These are phyloP conservation scores for Didymodactylos carnosus DNA, from an alignment of 2,888 invertebrate species.

Conservation along the genomic window DNA sequence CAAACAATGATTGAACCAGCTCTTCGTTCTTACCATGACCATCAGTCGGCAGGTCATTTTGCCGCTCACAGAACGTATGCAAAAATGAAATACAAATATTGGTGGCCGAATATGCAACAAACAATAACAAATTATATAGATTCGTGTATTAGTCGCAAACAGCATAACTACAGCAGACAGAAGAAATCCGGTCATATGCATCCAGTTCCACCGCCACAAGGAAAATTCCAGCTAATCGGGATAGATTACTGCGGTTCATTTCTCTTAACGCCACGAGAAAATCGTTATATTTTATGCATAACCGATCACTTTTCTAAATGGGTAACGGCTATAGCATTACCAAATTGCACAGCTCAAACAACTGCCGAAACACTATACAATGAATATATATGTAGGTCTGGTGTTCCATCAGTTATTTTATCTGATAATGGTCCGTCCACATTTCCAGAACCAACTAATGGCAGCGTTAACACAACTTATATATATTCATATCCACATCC, in stretches of 20 bases:
- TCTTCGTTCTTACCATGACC: no score
- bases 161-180: no score
- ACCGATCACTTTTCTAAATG: background rate
- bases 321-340: background rate
- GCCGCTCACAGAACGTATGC: no score
- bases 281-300: background rate
- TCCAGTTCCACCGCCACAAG: background rate
- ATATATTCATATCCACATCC: slow-evolving; percentile 12
- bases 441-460: background rate
- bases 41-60: no score
- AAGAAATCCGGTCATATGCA: no score
- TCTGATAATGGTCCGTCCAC: background rate
- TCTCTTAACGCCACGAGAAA: background rate
- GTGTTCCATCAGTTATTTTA: background rate
- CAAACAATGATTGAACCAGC: no score
- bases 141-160: no score
- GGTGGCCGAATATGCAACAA: no score
- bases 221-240: background rate
- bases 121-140: no score
- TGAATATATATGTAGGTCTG: background rate
- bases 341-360: background rate
- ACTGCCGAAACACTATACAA: background rate
- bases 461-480: slow-evolving; percentile 15
- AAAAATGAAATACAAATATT: no score
- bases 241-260: background rate